phyloP scores from a whole-genome alignment of 1,140 invertebrate species.

The Drosophila quadrilineata region DNA sequence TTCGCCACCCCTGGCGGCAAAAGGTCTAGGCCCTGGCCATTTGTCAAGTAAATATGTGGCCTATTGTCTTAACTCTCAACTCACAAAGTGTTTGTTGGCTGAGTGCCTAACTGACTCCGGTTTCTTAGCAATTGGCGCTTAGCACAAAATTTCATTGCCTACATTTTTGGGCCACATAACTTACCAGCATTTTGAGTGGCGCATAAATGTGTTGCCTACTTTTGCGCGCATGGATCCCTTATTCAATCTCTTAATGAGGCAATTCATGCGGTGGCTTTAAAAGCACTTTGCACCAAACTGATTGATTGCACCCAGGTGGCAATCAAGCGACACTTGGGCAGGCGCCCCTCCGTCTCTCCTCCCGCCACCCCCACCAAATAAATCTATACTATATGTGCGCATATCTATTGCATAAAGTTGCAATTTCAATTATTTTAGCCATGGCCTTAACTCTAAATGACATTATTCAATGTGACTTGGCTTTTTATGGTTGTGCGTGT shows the following conservation, averaged over 20 bases:
- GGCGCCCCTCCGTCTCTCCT: too few relatives aligned
- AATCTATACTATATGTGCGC: too few relatives aligned
- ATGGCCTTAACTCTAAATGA: slow-evolving; percentile 1
- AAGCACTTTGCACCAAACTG: slow-evolving; percentile 16
- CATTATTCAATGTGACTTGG: too few relatives aligned
- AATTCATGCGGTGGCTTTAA: slow-evolving; percentile 38
- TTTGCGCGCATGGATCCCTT: slow-evolving; percentile 10
- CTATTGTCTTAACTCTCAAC: too few relatives aligned
- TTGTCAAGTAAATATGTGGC: too few relatives aligned
- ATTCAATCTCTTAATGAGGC: slow-evolving; percentile 16
- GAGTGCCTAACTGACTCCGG: slow-evolving; percentile 1
- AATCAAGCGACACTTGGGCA: too few relatives aligned
- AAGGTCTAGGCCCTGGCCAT: slow-evolving; percentile 4
- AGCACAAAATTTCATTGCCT: slow-evolving; percentile 59
- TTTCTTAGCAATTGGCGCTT: slow-evolving; percentile 39
- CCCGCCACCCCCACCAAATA: too few relatives aligned
- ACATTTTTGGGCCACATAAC: slow-evolving; percentile 14
- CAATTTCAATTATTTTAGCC: slow-evolving; percentile 11
- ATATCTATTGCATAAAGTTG: too few relatives aligned
- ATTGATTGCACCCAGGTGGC: slow-evolving; percentile 40
- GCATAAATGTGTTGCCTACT: slow-evolving; percentile 32
- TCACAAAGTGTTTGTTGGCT: too few relatives aligned
- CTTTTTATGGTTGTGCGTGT: too few relatives aligned
- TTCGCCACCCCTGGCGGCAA: neutral
- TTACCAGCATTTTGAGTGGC: too few relatives aligned